phyloP scores from a whole-genome alignment of 2,113 vertebrate species.

The Choloepus hoffmanni region DNA sequence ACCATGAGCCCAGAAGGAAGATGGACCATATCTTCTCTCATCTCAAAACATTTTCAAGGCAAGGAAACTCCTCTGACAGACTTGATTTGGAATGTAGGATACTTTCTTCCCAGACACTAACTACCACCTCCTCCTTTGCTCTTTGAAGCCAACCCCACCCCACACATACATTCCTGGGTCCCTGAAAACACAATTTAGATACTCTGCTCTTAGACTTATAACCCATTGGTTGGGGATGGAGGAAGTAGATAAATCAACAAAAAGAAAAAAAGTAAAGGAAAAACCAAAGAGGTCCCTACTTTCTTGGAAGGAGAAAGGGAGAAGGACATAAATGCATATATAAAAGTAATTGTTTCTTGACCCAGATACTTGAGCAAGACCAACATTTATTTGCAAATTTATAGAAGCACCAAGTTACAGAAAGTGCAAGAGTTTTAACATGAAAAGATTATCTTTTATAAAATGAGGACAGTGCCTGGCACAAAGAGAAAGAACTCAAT shows the following conservation, averaged over 20 bases:
- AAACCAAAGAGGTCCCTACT: neutral
- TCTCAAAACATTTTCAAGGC: slow-evolving; percentile 92
- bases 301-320: slow-evolving; percentile 32
- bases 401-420: neutral
- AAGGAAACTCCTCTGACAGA: slow-evolving; percentile 68
- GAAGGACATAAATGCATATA: slow-evolving; percentile 9
- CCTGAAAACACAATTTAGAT: neutral
- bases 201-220: neutral
- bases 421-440: neutral
- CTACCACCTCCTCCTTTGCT: neutral
- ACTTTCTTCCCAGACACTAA: neutral
- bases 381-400: neutral
- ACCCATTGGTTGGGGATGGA: neutral
- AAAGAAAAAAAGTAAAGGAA: neutral
- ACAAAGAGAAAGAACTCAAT: neutral
- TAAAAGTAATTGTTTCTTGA: neutral
- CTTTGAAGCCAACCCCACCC: neutral
- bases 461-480: neutral
- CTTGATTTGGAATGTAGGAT: neutral
- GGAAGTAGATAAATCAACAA: slow-evolving; percentile 15
- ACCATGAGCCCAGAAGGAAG: slow-evolving; percentile 89
- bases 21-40: slow-evolving; percentile 94
- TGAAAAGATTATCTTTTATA: neutral
- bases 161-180: neutral
- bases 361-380: neutral